Base-by-base conservation (phyloP, 2,113 vertebrate species). In the Melierax canorus region DNA sequence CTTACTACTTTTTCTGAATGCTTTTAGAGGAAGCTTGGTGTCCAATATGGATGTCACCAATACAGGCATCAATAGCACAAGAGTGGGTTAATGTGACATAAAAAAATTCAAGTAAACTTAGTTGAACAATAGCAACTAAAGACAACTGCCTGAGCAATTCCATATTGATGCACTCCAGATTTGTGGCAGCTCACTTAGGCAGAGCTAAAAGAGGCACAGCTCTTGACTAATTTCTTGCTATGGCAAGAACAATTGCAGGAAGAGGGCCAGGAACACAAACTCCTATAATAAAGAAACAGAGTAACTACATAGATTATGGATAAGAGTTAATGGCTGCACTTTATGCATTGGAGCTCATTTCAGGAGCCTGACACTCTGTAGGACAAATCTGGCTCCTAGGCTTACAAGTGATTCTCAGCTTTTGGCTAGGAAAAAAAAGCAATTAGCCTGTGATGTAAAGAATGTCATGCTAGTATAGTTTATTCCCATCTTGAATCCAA, bases 31-130 rank as follows among this genome's bases (percentile, higher is more conserved):
- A 51, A 58, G 17, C 41, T 58, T 39, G 5, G 19, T 75, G 29
- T 26, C 56, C 51, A 27, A 32, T 19, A 58, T 3, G 3, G 29
- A 64, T 46, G 43, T 58, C 50, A 58, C 15, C 48, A 58, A n/a
- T 14, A 75, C 0, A 45, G 13, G 26, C 51, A 50, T 39, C 67
- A 51, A 27, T 12, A 75, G 20, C 36, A 56, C 29, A 51, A 29
- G 29, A 56, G 8, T 0, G 1, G 4, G 6, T 58, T 69, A 43
- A 56, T 2, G 6, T 3, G 1, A 34, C 2, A 9, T 43, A 17
- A 67, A 62, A 48, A 78, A 69, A 12, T 26, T 6, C 11, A 77
- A 46, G 18, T 68, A 45, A 85, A 43, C 26, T 32, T 9, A 41
- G 21, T 18, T 68, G 55, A 72, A 53, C 9, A 71, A n/a, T 0